Evolutionary conservation across 1,140 invertebrate genomes (phyloP), one percentile per base, ranked within the genome.

Genomic region (Zelostemma sp.): DNA sequence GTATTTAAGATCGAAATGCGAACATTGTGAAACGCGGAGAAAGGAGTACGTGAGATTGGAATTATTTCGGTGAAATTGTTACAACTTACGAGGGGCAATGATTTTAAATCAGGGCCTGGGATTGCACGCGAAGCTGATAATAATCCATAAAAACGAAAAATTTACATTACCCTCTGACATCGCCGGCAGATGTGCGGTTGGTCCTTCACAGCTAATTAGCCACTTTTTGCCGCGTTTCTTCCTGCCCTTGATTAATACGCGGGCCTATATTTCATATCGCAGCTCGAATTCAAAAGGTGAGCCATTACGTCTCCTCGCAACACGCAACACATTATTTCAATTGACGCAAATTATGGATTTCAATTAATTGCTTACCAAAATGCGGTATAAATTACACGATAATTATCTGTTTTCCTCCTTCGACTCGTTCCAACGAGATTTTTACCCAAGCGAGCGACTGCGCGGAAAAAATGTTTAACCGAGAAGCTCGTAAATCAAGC

Each of bases 201-300:
- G 49, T 60, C 47, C 62, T 68, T 82, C 80, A 79, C 57, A 66
- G 38, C 73, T 78, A 80, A 82, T 82, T 80, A 80, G 71, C 55
- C 48, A 56, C 47, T 58, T 58, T 46, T 59, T 56, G 55, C 35
- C 1, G 9, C 8, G 50, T 4, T 49, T 33, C 66, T 63, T 33
- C 66, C 63, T 50, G 48, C 48, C 21, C 19, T 12, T 18, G 40
- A 59, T 60, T 38, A 43, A 56, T 35, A 25, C 50, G 28, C 28
- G 11, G 35, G 25, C 18, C 41, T n/a, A n/a, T n/a, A n/a, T n/a
- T n/a, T n/a, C n/a, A n/a, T n/a, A n/a, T n/a, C n/a, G n/a, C n/a
- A n/a, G n/a, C n/a, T n/a, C n/a, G n/a, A n/a, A n/a, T n/a, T n/a
- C n/a, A n/a, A n/a, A n/a, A n/a, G n/a, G n/a, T n/a, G n/a, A 28